A percentile compares a stretch with the other conserved stretches of the same genome.
phyloP scores from a whole-genome alignment of 2,797 vertebrate genomes.

The Todus mexicanus region DNA sequence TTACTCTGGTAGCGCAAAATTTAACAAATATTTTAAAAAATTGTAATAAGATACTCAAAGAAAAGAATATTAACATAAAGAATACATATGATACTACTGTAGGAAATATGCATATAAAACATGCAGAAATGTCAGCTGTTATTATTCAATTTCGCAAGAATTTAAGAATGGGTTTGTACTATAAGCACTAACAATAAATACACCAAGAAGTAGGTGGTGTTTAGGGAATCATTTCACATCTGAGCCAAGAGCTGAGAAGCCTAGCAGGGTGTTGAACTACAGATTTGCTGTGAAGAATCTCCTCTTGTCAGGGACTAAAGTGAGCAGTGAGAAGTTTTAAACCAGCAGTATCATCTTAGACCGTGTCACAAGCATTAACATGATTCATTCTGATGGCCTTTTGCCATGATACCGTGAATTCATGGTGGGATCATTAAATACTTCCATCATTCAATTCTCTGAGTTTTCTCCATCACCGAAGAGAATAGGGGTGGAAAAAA shows the following conservation, averaged over 20 bases:
- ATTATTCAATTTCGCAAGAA: background rate
- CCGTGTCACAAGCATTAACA: background rate
- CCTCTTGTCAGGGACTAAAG: background rate
- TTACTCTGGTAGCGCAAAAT: background rate
- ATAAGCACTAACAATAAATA: background rate
- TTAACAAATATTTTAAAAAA: background rate
- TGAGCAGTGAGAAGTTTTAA: background rate
- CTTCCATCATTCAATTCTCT: background rate
- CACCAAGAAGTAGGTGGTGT: background rate
- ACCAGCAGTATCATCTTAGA: background rate
- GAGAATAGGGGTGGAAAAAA: background rate
- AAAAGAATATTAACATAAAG: constrained; percentile 1
- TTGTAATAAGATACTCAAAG: background rate
- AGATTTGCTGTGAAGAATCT: background rate
- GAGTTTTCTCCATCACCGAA: background rate
- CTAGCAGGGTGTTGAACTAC: background rate
- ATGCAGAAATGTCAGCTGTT: background rate
- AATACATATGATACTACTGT: background rate
- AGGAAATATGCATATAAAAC: background rate
- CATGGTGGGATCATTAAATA: background rate
- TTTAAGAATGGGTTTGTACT: background rate
- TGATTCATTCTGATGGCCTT: background rate
- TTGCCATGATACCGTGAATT: background rate
- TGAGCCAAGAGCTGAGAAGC: background rate
- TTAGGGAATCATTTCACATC: background rate